A percentile compares a stretch with the other conserved stretches of the same genome.
phyloP scores from a whole-genome alignment of 2,797 vertebrate genomes.

The Anas flavirostris region DNA sequence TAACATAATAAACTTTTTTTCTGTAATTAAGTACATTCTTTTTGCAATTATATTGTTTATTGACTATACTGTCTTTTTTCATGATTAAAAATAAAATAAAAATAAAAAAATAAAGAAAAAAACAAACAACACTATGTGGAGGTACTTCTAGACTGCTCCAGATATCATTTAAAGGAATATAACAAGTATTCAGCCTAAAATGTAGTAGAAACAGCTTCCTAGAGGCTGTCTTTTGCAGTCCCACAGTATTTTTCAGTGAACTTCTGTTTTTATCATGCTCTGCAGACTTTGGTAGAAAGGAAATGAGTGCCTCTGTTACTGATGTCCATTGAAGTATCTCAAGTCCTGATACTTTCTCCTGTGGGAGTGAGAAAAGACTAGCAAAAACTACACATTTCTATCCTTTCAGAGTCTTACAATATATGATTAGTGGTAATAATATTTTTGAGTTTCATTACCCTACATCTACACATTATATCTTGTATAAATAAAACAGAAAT shows the following conservation, averaged over 20 bases:
- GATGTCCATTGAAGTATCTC: background rate
- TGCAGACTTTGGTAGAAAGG: background rate
- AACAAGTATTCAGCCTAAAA: background rate
- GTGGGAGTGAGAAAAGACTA: background rate
- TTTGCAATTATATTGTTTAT: background rate
- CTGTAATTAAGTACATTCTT: background rate
- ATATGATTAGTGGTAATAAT: background rate
- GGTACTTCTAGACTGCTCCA: background rate
- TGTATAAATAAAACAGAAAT: background rate
- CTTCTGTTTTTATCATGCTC: background rate
- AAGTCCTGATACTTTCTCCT: background rate
- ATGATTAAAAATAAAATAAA: background rate
- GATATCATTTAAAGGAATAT: background rate
- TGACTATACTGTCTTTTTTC: background rate
- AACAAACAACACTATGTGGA: background rate
- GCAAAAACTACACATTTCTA: background rate
- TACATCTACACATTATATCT: background rate
- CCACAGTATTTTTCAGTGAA: background rate
- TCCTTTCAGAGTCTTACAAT: background rate
- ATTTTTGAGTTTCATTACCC: background rate
- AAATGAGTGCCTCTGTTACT: background rate
- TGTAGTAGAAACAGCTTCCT: background rate
- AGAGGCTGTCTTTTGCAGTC: background rate
- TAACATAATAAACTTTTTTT: background rate
- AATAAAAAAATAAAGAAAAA: rapidly evolving